A percentile compares a stretch with the other conserved stretches of the same genome.
Evolutionary conservation across 2,797 vertebrate species (phyloP).

Genomic region (Tragelaphus oryx): DNA sequence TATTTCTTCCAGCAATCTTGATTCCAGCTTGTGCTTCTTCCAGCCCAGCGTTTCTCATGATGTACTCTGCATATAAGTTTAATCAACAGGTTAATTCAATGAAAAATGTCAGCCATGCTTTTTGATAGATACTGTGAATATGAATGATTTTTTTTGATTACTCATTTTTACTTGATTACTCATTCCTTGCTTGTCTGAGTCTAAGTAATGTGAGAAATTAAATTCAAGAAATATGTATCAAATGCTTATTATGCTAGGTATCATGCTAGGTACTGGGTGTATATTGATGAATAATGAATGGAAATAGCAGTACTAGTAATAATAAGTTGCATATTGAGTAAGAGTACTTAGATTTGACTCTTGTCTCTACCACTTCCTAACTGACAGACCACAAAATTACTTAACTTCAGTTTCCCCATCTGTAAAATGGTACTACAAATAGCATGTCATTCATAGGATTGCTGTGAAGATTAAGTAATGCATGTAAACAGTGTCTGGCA

Average conservation of each 20-base stretch:
- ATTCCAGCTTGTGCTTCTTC: no score
- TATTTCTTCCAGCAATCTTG: no score
- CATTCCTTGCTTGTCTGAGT: conserved; percentile 11
- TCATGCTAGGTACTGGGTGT: not conserved
- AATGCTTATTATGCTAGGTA: not conserved
- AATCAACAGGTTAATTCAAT: not conserved
- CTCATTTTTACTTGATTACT: not conserved
- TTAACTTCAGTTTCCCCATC: not conserved
- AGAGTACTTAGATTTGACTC: not conserved
- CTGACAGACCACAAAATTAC: not conserved
- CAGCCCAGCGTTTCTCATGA: no score
- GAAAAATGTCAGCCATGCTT: not conserved
- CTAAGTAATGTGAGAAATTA: conserved; percentile 2
- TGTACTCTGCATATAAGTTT: no score
- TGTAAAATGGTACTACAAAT: not conserved
- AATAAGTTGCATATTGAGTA: not conserved
- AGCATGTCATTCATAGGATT: not conserved
- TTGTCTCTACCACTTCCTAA: not conserved
- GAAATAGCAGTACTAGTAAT: not conserved
- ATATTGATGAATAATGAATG: not conserved
- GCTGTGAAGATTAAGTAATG: conserved; percentile 15
- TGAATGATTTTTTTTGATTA: conserved; percentile 4
- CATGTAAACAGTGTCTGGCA: not conserved
- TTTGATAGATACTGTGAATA: conserved; percentile 28
- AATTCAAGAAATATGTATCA: conserved; percentile 7